phyloP scores from a whole-genome alignment of 2,888 invertebrate genomes.

The Drosophila glabriapex region DNA sequence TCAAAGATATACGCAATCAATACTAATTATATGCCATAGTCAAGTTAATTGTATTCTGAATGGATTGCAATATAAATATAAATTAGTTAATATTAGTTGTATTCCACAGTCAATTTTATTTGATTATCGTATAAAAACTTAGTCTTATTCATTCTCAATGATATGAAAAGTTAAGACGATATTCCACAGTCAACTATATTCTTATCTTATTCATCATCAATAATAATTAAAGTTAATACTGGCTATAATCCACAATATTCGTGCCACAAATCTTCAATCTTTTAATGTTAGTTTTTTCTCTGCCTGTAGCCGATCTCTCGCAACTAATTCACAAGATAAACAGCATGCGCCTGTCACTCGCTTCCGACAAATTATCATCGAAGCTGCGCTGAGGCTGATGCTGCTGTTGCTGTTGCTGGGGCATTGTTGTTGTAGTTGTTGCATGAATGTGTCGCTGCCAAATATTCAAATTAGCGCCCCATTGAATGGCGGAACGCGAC shows the following conservation, averaged over 20 bases:
- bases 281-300: conserved; percentile 26
- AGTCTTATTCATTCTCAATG: not conserved
- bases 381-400: conserved; percentile 40
- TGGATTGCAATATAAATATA: not conserved
- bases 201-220: not conserved
- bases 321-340: conserved; percentile 78
- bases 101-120: not conserved
- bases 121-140: not conserved
- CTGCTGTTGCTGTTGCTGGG: conserved; percentile 5
- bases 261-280: not conserved
- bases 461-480: conserved; percentile 79
- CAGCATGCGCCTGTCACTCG: conserved; percentile 77
- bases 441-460: conserved; percentile 46
- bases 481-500: conserved; percentile 60
- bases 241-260: not conserved
- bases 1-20: not conserved
- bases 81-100: not conserved
- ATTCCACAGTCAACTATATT: not conserved
- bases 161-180: not conserved
- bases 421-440: conserved; percentile 26
- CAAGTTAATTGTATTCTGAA: not conserved
- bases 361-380: conserved; percentile 78
- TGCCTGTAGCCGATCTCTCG: conserved; percentile 42
- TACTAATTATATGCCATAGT: not conserved
- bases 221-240: not conserved